phyloP scores from a whole-genome alignment of 2,113 vertebrate genomes.

The Haplochromis burtoni region DNA sequence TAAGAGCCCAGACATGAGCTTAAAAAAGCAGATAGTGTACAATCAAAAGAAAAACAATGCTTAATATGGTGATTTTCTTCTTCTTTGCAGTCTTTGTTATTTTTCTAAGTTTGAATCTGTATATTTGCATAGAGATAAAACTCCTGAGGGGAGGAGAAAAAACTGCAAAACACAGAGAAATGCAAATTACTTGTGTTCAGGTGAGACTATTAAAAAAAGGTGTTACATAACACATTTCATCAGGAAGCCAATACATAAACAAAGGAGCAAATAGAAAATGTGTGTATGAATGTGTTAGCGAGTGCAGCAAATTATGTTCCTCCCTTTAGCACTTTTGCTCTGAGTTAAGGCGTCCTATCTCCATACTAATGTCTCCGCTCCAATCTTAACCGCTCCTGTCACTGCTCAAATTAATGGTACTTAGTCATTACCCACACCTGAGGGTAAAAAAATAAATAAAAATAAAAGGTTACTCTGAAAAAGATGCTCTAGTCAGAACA shows the following conservation, averaged over 20 bases:
- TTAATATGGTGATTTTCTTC: background rate
- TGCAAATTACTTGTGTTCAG: slow-evolving; percentile 11
- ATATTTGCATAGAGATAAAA: slow-evolving; percentile 1
- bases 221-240: background rate
- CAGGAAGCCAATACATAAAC: background rate
- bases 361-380: background rate
- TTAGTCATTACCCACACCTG: slow-evolving; percentile 4
- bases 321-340: background rate
- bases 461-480: background rate
- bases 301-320: background rate
- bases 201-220: background rate
- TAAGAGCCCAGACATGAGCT: background rate
- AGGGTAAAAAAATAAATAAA: background rate
- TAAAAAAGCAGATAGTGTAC: background rate
- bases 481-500: background rate
- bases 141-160: background rate
- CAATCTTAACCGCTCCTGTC: background rate
- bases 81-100: background rate
- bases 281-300: background rate
- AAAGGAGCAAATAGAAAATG: background rate
- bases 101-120: background rate
- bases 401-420: background rate
- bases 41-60: background rate
- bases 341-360: background rate
- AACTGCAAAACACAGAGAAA: background rate